Percentiles rank a stretch among this genome's conserved stretches.
These are phyloP conservation scores for Oscheius sp. DNA, from an alignment of 2,888 invertebrate species.

Conservation along the genomic window DNA sequence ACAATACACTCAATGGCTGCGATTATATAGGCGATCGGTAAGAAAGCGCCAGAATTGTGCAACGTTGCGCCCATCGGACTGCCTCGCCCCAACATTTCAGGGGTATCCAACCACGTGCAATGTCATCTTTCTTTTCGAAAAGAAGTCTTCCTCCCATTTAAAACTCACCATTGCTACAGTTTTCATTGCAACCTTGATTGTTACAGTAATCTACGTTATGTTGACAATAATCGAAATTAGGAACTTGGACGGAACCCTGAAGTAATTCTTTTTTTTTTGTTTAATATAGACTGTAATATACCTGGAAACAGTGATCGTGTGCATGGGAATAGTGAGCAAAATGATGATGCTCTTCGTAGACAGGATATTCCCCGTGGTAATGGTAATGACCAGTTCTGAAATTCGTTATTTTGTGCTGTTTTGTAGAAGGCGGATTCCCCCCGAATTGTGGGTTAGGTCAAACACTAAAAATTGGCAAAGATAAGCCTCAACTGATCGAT, in stretches of 20 bases:
- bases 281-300: not conserved
- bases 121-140: not conserved
- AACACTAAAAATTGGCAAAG: not conserved
- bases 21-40: slow-evolving; percentile 4
- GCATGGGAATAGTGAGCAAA: slow-evolving; percentile 43
- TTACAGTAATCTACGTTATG: not conserved
- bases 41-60: slow-evolving; percentile 17
- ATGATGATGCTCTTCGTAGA: slow-evolving; percentile 35
- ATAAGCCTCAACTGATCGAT: not conserved
- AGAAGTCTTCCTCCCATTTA: not conserved
- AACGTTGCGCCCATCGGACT: slow-evolving; percentile 6
- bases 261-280: not conserved
- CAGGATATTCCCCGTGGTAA: slow-evolving; percentile 4
- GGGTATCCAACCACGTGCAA: slow-evolving; percentile 14
- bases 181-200: not conserved
- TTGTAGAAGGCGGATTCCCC: no score
- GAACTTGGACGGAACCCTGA: no score
- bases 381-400: slow-evolving; percentile 24
- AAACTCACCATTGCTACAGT: not conserved
- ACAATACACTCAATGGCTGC: not conserved
- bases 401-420: not conserved
- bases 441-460: no score
- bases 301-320: slow-evolving; percentile 41
- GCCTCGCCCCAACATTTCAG: not conserved
- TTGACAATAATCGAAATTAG: not conserved